These are phyloP conservation scores for Carposina sasakii DNA, from an alignment of 1,140 invertebrate genomes.

Conservation along the genomic window DNA sequence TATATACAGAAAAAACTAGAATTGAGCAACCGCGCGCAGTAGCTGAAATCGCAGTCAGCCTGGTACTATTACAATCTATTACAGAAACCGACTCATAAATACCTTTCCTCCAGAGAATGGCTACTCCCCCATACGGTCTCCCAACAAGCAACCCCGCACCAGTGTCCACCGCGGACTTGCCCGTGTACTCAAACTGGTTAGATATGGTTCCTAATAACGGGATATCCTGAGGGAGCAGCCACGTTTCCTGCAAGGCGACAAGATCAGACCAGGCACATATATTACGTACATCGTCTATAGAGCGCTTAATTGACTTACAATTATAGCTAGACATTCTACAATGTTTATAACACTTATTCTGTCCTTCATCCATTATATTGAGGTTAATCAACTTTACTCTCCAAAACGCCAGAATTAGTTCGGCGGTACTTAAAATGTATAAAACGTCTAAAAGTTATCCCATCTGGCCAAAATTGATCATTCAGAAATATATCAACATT, in stretches of 20 bases:
- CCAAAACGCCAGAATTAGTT: too few species aligned
- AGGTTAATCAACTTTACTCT: too few species aligned
- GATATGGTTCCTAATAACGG: neutral
- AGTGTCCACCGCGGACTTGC: neutral
- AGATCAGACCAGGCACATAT: neutral
- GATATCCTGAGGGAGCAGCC: neutral
- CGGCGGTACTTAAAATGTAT: neutral
- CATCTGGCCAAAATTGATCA: neutral
- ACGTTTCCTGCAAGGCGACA: neutral
- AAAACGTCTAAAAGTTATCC: neutral
- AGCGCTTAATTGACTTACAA: neutral
- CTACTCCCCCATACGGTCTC: conserved; percentile 2
- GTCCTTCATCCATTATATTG: too few species aligned
- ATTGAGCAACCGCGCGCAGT: neutral
- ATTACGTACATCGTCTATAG: neutral
- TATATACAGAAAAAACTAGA: neutral
- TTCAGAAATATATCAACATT: neutral
- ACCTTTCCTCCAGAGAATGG: conserved; percentile 1
- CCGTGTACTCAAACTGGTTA: neutral
- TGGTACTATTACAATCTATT: neutral
- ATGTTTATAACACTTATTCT: too few species aligned
- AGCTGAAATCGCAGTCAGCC: neutral
- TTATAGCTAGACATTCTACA: neutral
- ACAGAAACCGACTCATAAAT: neutral
- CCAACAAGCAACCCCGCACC: neutral